Conservation (phyloP, 2,113 vertebrate species). For the Thermophis baileyi region DNA sequence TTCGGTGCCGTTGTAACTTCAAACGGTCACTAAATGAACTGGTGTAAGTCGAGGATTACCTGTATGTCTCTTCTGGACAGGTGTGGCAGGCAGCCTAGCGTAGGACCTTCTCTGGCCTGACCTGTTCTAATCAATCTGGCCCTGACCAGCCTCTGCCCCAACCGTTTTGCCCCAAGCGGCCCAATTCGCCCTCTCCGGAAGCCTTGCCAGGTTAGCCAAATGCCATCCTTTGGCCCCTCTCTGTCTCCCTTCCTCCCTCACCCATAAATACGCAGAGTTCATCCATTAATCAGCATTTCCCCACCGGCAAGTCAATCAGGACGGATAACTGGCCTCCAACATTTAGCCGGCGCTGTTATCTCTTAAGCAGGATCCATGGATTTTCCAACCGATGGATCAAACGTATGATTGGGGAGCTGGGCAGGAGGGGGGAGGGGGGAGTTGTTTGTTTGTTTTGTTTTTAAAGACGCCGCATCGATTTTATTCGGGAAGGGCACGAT, state of each 20-base stretch:
- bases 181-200: neutral
- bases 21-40: no score
- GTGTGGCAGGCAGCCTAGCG: no score
- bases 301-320: conserved; percentile 50
- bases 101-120: no score
- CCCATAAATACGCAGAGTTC: neutral
- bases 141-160: no score
- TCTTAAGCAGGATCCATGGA: conserved; percentile 59
- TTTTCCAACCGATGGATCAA: conserved; percentile 65
- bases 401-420: conserved; percentile 37
- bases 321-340: conserved; percentile 57
- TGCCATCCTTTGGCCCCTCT: neutral
- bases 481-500: conserved; percentile 49
- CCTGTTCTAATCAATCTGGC: no score
- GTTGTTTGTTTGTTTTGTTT: neutral
- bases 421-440: neutral
- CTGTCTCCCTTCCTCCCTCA: neutral
- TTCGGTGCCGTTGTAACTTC: no score
- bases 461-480: conserved; percentile 54
- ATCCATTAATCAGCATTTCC: conserved; percentile 54
- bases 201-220: neutral
- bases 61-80: neutral
- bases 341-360: conserved; percentile 45
- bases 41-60: no score
- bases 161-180: no score